Evolutionary conservation across 1,140 invertebrate species (phyloP).

Genomic region (Drosophila chauvacae): DNA sequence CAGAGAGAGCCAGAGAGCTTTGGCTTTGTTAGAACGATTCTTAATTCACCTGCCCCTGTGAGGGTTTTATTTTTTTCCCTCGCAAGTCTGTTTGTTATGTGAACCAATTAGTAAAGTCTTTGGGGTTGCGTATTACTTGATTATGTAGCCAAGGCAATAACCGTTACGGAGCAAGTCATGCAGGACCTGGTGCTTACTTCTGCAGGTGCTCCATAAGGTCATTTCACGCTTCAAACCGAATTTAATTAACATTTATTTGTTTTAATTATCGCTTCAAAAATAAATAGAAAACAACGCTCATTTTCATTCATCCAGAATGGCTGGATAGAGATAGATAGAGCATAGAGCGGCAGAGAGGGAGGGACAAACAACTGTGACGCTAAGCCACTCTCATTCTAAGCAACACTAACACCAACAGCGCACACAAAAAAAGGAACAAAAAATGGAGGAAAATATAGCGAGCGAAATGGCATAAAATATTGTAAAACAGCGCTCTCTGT

Average conservation of each 20-base stretch:
- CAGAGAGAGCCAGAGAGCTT: slow-evolving; percentile 10
- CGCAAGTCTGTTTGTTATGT: slow-evolving; percentile 40
- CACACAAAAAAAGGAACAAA: slow-evolving; percentile 3
- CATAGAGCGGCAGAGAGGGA: background rate
- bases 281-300: slow-evolving; percentile 38
- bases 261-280: slow-evolving; percentile 50
- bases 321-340: slow-evolving; percentile 7
- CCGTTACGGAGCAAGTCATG: background rate
- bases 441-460: slow-evolving; percentile 26
- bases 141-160: slow-evolving; percentile 9
- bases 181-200: background rate
- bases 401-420: slow-evolving; percentile 26
- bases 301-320: slow-evolving; percentile 31
- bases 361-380: slow-evolving; percentile 21
- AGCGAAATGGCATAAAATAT: slow-evolving; percentile 60
- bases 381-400: slow-evolving; percentile 43
- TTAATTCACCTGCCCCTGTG: slow-evolving; percentile 23
- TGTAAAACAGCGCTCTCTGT: slow-evolving; percentile 62
- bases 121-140: slow-evolving; percentile 27
- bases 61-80: background rate
- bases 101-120: slow-evolving; percentile 46
- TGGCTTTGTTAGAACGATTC: slow-evolving; percentile 44
- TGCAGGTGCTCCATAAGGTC: slow-evolving; percentile 4
- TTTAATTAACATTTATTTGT: slow-evolving; percentile 66
- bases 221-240: slow-evolving; percentile 35